These are phyloP conservation scores for Coilia nasus DNA, from an alignment of 2,797 vertebrate species.

Conservation along the genomic window DNA sequence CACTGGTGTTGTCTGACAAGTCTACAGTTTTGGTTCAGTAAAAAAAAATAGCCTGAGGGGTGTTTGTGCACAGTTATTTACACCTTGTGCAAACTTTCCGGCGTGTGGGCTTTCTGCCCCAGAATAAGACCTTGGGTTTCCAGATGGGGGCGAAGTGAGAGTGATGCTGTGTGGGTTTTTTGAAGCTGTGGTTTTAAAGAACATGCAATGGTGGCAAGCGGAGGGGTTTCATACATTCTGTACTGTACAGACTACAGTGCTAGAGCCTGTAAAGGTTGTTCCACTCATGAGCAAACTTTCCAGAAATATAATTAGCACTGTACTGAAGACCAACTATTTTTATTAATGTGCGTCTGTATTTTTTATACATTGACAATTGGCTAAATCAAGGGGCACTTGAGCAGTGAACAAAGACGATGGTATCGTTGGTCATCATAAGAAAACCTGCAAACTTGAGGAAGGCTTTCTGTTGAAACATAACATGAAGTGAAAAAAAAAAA, in stretches of 20 bases:
- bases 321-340: background rate
- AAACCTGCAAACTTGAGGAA: too few relatives aligned
- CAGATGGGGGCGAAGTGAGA: constrained; percentile 2
- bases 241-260: background rate
- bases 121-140: background rate
- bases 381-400: background rate
- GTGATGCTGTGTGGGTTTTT: background rate
- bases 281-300: background rate
- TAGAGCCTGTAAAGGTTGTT: background rate
- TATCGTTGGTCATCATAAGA: too few relatives aligned
- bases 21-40: background rate
- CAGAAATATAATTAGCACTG: background rate
- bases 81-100: background rate
- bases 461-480: too few relatives aligned
- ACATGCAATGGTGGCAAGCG: background rate
- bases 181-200: constrained; percentile 6
- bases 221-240: background rate
- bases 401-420: too few relatives aligned
- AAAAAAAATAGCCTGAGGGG: background rate
- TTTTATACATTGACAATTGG: background rate
- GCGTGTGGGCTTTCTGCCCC: background rate
- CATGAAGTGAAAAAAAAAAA: too few relatives aligned
- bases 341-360: background rate
- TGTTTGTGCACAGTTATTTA: background rate
- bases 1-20: background rate